Conservation (phyloP, 2,888 invertebrate genomes). For the Clanis bilineata region DNA sequence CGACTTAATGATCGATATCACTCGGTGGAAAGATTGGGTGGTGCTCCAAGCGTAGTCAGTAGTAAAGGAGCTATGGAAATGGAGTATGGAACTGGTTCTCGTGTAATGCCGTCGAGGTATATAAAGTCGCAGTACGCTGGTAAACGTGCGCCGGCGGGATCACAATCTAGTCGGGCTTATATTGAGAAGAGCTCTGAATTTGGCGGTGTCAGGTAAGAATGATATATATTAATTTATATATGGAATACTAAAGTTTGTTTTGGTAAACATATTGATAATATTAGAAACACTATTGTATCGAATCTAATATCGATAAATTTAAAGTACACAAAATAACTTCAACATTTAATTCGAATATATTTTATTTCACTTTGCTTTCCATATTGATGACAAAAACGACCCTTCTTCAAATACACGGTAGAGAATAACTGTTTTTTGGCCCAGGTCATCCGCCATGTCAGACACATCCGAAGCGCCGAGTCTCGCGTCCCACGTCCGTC, state of each 20-base stretch:
- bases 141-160: constrained; percentile 91
- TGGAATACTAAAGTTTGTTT: no score
- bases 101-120: constrained; percentile 84
- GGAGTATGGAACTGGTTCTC: constrained; percentile 85
- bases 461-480: constrained; percentile 97
- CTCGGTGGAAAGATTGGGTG: constrained; percentile 88
- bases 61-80: constrained; percentile 85
- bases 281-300: neutral
- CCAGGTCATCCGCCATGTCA: constrained; percentile 92
- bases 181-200: constrained; percentile 91
- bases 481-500: constrained; percentile 93
- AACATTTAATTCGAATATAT: neutral
- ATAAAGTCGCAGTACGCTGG: constrained; percentile 93
- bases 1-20: constrained; percentile 94
- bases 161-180: constrained; percentile 92
- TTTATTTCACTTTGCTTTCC: neutral
- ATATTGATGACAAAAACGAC: neutral
- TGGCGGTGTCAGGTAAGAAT: constrained; percentile 79
- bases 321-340: neutral
- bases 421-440: constrained; percentile 9
- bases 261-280: neutral
- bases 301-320: neutral
- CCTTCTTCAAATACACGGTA: no score
- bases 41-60: constrained; percentile 83
- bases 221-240: no score